Percentiles rank a stretch among this genome's conserved stretches.
phyloP scores from a whole-genome alignment of 2,113 vertebrate genomes.

The Trichechus manatus region DNA sequence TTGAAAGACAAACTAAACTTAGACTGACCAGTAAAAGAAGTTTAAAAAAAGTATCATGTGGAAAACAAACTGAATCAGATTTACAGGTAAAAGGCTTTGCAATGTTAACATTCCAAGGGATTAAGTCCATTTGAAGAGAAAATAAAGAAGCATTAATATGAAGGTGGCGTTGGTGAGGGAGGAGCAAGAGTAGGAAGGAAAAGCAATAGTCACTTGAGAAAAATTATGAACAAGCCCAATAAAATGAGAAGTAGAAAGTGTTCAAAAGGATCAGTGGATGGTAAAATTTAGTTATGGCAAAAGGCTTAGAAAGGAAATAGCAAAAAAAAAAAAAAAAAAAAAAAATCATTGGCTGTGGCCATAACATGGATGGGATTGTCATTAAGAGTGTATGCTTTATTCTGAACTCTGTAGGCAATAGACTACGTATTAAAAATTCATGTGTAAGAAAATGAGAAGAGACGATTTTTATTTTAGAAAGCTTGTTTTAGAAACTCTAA shows the following conservation, averaged over 20 bases:
- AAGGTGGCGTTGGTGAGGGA: neutral
- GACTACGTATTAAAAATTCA: no score
- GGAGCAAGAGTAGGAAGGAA: neutral
- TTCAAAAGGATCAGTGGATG: neutral
- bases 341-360: no score
- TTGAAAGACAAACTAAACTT: neutral
- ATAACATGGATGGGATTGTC: neutral
- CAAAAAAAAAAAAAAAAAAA: neutral
- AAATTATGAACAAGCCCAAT: neutral
- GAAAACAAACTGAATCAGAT: neutral
- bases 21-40: neutral
- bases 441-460: neutral
- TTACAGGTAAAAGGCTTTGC: neutral
- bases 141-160: neutral
- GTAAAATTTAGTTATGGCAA: neutral
- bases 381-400: neutral
- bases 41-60: neutral
- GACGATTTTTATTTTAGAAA: neutral
- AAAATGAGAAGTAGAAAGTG: neutral
- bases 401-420: neutral
- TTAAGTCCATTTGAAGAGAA: neutral
- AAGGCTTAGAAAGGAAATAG: neutral
- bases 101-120: neutral
- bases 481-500: neutral
- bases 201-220: neutral